Percentiles rank a stretch among this genome's conserved stretches.
phyloP scores from a whole-genome alignment of 2,888 invertebrate genomes.

The Morpho helenor region DNA sequence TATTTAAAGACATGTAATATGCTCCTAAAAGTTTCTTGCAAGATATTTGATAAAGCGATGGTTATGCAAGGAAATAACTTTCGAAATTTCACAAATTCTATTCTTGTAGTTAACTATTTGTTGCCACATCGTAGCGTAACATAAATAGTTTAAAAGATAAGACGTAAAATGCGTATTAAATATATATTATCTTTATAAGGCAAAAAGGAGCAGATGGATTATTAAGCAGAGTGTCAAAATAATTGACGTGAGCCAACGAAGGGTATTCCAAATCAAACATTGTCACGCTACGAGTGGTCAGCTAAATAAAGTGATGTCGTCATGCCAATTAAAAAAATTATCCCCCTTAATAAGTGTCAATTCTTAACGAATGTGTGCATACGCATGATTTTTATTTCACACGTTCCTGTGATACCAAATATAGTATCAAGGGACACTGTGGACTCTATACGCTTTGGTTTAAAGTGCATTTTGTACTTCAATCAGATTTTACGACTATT shows the following conservation, averaged over 20 bases:
- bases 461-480: conserved; percentile 42
- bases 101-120: conserved; percentile 11
- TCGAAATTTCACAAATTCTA: conserved; percentile 11
- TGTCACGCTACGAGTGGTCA: conserved; percentile 56
- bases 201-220: conserved; percentile 27
- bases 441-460: conserved; percentile 34
- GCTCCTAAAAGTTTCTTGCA: no score
- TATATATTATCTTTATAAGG: conserved; percentile 24
- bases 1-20: not conserved
- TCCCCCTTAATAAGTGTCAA: conserved; percentile 78
- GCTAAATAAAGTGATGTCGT: conserved; percentile 73
- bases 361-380: conserved; percentile 78
- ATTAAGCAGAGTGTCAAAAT: conserved; percentile 34
- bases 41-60: no score
- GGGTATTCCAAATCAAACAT: conserved; percentile 67
- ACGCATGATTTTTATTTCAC: conserved; percentile 77
- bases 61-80: conserved; percentile 12
- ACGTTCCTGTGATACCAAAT: conserved; percentile 59
- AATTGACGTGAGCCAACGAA: conserved; percentile 43
- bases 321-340: conserved; percentile 78
- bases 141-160: conserved; percentile 18
- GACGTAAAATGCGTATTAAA: conserved; percentile 13
- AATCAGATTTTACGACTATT: conserved; percentile 63
- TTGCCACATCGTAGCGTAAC: conserved; percentile 4
- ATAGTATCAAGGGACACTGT: conserved; percentile 29